These are phyloP conservation scores for Drosophila triauraria DNA, from an alignment of 1,140 invertebrate genomes.

Conservation along the genomic window DNA sequence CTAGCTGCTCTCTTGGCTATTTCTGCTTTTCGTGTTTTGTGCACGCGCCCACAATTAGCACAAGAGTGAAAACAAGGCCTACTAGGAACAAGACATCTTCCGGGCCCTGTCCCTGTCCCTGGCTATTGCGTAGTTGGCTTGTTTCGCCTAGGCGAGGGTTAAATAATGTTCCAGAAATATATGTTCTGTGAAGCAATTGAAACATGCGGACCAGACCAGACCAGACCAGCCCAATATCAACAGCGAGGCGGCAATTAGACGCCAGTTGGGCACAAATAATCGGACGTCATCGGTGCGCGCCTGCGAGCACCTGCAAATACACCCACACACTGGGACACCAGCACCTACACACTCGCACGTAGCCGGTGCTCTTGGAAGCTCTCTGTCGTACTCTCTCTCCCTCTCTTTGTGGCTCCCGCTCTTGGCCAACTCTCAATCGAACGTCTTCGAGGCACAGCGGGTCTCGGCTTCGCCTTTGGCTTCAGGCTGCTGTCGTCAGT, in stretches of 20 bases:
- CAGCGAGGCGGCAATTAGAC: slow-evolving; percentile 62
- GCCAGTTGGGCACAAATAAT: slow-evolving; percentile 38
- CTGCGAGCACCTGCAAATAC: slow-evolving; percentile 55
- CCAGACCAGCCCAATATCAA: slow-evolving; percentile 41
- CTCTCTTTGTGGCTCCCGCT: slow-evolving; percentile 14
- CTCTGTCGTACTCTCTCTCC: slow-evolving; percentile 8
- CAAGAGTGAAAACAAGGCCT: slow-evolving; percentile 9
- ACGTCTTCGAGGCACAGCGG: slow-evolving; percentile 28
- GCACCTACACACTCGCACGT: slow-evolving; percentile 35
- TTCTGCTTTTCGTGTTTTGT: slow-evolving; percentile 30
- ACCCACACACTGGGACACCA: slow-evolving; percentile 15
- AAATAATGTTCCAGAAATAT: slow-evolving; percentile 27
- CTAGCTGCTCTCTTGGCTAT: slow-evolving; percentile 14
- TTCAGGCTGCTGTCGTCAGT: slow-evolving; percentile 75
- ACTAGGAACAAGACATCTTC: slow-evolving; percentile 7
- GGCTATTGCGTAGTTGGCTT: slow-evolving; percentile 65
- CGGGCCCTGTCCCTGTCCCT: slow-evolving; percentile 3
- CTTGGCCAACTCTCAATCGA: slow-evolving; percentile 18
- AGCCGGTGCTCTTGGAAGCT: slow-evolving; percentile 58
- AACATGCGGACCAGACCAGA: slow-evolving; percentile 43
- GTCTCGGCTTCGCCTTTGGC: slow-evolving; percentile 25
- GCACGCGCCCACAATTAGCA: slow-evolving; percentile 24
- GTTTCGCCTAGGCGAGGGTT: slow-evolving; percentile 23
- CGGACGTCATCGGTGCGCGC: slow-evolving; percentile 59
- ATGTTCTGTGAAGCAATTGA: slow-evolving; percentile 22